Evolutionary conservation across 2,113 vertebrate genomes (phyloP), one percentile per base, ranked within the genome.

Genomic region (Mohoua ochrocephala): DNA sequence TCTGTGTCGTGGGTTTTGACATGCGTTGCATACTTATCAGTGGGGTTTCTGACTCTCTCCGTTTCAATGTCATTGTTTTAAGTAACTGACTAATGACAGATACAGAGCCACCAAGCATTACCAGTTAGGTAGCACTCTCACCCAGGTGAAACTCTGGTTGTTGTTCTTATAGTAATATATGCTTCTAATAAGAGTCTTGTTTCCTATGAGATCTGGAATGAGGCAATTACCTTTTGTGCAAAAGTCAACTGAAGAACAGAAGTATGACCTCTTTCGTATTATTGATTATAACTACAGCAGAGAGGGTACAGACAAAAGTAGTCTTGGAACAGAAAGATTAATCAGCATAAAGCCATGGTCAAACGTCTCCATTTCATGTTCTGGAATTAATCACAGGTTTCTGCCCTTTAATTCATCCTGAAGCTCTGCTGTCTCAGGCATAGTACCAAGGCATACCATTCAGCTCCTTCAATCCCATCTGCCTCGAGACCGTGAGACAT

Each of bases 311-410:
- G 60, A 37, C 20, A 16, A 44, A 93, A 68, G 13, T 41, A 33
- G 22, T 20, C 18, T 60, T 74, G 50, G 20, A 84, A 45, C 24
- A 75, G 42, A n/a, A 81, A 57, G 28, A 45, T 41, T 15, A 31
- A 56, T 60, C 23, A 39, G 45, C 37, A 45, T 70, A 17, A 49
- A 70, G 19, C 0, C 0, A 3, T 70, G 9, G 20, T 61, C n/a
- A 61, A 10, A 77, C 73, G 28, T 70, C 37, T 52, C 4, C 15
- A 11, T 65, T 65, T 94, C 4, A 4, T 26, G 7, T 70, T 89
- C 11, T 31, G 0, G 0, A 24, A 8, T 74, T 50, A 47, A 74
- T 78, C 37, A 13, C 23, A 53, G 15, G 4, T 49, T 87, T 84
- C 37, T 77, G 37, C 11, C 15, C 22, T 61, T 77, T 19, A 52